Evolutionary conservation across 2,797 vertebrate species (phyloP), one percentile per base, ranked within the genome.

Genomic region (Craterocephalus amniculus): DNA sequence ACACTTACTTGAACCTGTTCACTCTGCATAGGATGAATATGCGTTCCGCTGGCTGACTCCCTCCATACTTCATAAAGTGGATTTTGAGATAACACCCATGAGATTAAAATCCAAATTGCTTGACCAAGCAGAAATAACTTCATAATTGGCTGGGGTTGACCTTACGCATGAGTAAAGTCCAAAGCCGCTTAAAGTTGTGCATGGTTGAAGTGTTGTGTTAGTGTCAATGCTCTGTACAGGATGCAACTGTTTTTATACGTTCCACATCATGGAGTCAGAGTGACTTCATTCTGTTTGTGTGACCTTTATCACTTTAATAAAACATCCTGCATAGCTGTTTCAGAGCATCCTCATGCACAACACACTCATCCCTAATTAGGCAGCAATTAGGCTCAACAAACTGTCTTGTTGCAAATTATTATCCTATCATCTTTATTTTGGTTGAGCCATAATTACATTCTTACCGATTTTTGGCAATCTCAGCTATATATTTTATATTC

Each of bases 91-190:
- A 88, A 90, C 71, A 83, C 35, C 80, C 84, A 69, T 87, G 83
- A 88, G 84, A 90, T 90, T 91, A 81, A 89, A 88, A 87, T 87
- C 67, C 75, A 87, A 85, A 87, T 87, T 81, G 86, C 68, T 85
- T 84, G 81, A 87, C 74, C 81, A 83, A 86, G 84, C 85, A 73
- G 74, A 88, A 88, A 82, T 85, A 87, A 87, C 69, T 70, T 64
- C 59, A 82, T 87, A 88, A 90, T 88, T 90, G 83, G 82, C 80
- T 52, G 12, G 3, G 52, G 49, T 51, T 81, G 82, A 87, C 86
- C 78, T 83, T 26, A 72, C 4, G n/a, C 71, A 67, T 56, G 58
- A 83, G 61, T 65, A 51, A 32, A 63, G 63, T 67, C 71, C 73
- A 78, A 81, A 81, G 82, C 75, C 1, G 38, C 52, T 75, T 58